Evolutionary conservation across 2,797 vertebrate species (phyloP).

Genomic region (Gymnopithys bicolor): DNA sequence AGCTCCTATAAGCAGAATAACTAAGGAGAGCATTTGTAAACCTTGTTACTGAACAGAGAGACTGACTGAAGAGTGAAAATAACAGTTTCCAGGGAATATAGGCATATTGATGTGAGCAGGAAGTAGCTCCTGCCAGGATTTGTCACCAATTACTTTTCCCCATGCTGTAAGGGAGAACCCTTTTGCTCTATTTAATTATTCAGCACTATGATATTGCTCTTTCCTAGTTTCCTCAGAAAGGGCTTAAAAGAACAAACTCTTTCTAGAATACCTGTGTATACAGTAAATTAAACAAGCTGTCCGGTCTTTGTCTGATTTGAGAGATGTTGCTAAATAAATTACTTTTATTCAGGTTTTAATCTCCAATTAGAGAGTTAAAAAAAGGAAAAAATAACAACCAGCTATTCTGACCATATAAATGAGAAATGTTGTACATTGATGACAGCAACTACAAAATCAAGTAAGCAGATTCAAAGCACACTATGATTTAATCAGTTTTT

Average conservation of each 20-base stretch:
- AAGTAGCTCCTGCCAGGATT: constrained; percentile 4
- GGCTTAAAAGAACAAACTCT: not conserved
- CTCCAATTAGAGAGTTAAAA: not conserved
- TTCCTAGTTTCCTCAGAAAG: not conserved
- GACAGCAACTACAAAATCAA: not conserved
- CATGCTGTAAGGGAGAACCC: not conserved
- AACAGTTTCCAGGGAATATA: not conserved
- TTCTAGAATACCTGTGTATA: not conserved
- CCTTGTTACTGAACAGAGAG: not conserved
- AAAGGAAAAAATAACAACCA: not conserved
- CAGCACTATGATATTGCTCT: not conserved
- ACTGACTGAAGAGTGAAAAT: not conserved
- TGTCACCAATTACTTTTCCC: not conserved
- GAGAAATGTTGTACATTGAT: not conserved
- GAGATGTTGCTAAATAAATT: not conserved
- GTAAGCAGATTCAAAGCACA: not conserved
- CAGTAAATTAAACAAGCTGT: not conserved
- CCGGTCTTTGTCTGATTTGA: not conserved
- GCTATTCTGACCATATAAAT: not conserved
- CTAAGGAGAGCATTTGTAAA: not conserved
- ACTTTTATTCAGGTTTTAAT: not conserved
- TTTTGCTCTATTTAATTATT: constrained; percentile 15
- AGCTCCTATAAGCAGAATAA: not conserved
- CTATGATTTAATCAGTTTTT: not conserved
- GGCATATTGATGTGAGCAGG: not conserved